A percentile compares a stretch with the other conserved stretches of the same genome.
phyloP scores from a whole-genome alignment of 2,113 vertebrate genomes.

The Hemibagrus wyckioides region DNA sequence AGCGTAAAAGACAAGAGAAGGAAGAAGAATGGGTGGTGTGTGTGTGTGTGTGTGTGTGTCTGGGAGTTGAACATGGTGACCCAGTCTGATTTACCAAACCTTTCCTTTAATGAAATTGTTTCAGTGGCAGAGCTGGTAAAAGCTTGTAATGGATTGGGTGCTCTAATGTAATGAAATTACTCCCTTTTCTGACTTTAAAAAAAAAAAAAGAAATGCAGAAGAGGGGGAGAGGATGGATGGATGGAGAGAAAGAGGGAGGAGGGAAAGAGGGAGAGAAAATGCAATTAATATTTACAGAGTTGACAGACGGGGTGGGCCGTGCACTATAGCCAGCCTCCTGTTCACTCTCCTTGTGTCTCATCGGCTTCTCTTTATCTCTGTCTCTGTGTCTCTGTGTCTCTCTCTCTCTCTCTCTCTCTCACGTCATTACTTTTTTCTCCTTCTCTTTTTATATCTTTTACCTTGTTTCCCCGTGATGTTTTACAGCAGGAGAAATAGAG shows the following conservation, averaged over 20 bases:
- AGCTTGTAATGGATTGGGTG: slow-evolving; percentile 99
- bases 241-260: slow-evolving; percentile 56
- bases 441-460: slow-evolving; percentile 23
- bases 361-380: slow-evolving; percentile 41
- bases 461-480: slow-evolving; percentile 16
- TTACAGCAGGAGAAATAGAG: slow-evolving; percentile 31
- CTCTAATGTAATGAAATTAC: slow-evolving; percentile 99
- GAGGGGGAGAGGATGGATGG: slow-evolving; percentile 59
- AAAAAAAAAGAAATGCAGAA: slow-evolving; percentile 75
- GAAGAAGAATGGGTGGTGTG: slow-evolving; percentile 66
- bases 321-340: slow-evolving; percentile 69
- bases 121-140: slow-evolving; percentile 99
- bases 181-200: slow-evolving; percentile 90
- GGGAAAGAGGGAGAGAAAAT: slow-evolving; percentile 69
- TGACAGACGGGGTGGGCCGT: slow-evolving; percentile 88
- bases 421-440: slow-evolving; percentile 16
- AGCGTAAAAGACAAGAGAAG: slow-evolving; percentile 84
- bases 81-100: slow-evolving; percentile 97
- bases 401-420: slow-evolving; percentile 56
- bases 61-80: slow-evolving; percentile 83
- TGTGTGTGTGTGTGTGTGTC: slow-evolving; percentile 68
- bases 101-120: slow-evolving; percentile 99
- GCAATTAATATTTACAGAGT: slow-evolving; percentile 99
- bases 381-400: slow-evolving; percentile 36
- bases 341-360: slow-evolving; percentile 58